These are phyloP conservation scores for Crepidodera aurea DNA, from an alignment of 2,888 invertebrate genomes.

Conservation along the genomic window DNA sequence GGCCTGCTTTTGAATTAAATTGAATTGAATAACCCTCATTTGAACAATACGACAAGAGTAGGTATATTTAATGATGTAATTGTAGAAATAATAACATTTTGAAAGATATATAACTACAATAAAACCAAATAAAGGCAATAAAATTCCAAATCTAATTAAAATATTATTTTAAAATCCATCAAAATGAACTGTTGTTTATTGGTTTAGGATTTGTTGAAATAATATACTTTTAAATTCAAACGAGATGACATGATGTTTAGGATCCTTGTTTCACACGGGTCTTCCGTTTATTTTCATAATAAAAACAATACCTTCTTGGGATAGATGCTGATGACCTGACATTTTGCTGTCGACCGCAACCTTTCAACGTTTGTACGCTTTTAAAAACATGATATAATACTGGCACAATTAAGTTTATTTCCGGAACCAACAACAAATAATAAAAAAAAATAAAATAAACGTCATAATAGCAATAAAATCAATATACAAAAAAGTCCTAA, in stretches of 20 bases:
- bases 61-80: too few species aligned
- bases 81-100: background rate
- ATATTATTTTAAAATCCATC: constrained; percentile 30
- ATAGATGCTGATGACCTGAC: constrained; percentile 32
- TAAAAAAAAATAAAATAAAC: too few species aligned
- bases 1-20: too few species aligned
- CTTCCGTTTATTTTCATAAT: constrained; percentile 47
- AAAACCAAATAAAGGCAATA: background rate
- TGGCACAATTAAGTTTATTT: too few species aligned
- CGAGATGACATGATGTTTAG: constrained; percentile 32
- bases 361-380: too few species aligned
- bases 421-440: too few species aligned
- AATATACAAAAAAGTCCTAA: too few species aligned
- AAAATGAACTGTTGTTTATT: constrained; percentile 43
- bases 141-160: constrained; percentile 10
- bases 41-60: too few species aligned
- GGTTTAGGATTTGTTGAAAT: constrained; percentile 47
- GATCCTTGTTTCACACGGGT: constrained; percentile 47
- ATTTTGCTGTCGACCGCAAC: constrained; percentile 33
- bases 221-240: constrained; percentile 44
- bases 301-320: constrained; percentile 41
- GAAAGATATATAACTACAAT: constrained; percentile 2
- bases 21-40: too few species aligned
- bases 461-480: too few species aligned
- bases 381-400: too few species aligned